phyloP scores from a whole-genome alignment of 1,140 invertebrate species.

The Drosophila trapezifrons region DNA sequence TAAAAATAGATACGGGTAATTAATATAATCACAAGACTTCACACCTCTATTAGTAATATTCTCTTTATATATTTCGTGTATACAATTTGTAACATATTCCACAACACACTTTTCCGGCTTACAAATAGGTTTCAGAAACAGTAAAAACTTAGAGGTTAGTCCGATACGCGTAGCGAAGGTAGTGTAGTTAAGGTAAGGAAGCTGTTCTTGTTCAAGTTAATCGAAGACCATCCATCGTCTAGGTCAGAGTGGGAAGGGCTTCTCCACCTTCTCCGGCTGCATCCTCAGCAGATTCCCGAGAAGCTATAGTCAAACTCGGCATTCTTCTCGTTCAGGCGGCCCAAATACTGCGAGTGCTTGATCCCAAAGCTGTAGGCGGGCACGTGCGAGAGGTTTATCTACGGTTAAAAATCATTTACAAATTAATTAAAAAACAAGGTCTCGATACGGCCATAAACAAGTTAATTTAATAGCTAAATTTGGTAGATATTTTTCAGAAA shows the following conservation, averaged over 20 bases:
- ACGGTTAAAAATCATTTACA: conserved; percentile 32
- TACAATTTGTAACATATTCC: conserved; percentile 67
- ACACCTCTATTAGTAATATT: conserved; percentile 38
- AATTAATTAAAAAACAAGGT: not conserved
- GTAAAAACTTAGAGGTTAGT: conserved; percentile 68
- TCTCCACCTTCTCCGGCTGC: not conserved
- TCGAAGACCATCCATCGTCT: conserved; percentile 56
- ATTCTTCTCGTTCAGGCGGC: conserved; percentile 85
- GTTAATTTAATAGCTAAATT: conserved; percentile 11
- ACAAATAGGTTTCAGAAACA: conserved; percentile 54
- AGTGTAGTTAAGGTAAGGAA: conserved; percentile 56
- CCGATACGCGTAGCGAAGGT: conserved; percentile 46
- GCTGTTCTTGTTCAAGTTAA: conserved; percentile 18
- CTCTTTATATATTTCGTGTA: conserved; percentile 36
- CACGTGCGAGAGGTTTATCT: conserved; percentile 86
- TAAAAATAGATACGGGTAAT: too few species aligned
- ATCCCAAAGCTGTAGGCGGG: conserved; percentile 93
- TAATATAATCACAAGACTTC: not conserved
- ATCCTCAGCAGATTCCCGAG: conserved; percentile 75
- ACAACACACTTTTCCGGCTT: conserved; percentile 66
- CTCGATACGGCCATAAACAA: not conserved
- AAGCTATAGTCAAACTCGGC: conserved; percentile 70
- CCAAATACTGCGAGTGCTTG: conserved; percentile 92
- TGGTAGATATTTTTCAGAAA: not conserved
- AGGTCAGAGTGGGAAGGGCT: conserved; percentile 41